Base-by-base conservation (phyloP, 2,888 invertebrate genomes). In the Aproaerema taeniolella region DNA sequence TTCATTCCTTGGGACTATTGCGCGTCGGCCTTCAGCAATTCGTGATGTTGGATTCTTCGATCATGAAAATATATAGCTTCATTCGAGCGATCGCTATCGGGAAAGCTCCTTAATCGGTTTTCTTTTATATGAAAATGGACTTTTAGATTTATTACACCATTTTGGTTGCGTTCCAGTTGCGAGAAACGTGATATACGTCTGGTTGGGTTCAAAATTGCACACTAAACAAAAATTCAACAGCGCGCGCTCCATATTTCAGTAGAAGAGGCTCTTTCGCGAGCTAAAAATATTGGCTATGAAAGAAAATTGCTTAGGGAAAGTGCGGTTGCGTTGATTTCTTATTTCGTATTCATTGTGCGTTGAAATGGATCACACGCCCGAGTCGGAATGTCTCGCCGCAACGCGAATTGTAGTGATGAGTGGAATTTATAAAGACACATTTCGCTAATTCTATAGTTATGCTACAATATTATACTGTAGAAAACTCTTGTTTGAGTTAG, bases 31-130 rank as follows among this genome's bases (percentile, higher is more conserved):
- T 79, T 76, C 80, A 83, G 73, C 67, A 78, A 72, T 68, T 73
- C 69, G 64, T 71, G 82, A 83, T 85, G 79, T 79, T 72, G 64
- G 73, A 78, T 72, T 69, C 77, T 71, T 83, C 81, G 79, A 83
- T 85, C 83, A 83, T 82, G 85, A 85, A 80, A 86, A 86, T 85
- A 82, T 86, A 85, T 83, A 75, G 85, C 80, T 83, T 79, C 76
- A 77, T 81, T 81, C 80, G 62, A 75, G 66, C 73, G 81, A 86
- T 85, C 77, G 68, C 78, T 83, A 85, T 85, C 85, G 74, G 63
- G 59, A 79, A 81, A 81, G 77, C 83, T 75, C 77, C 80, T 83
- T 85, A 85, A 86, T 85, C 85, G 83, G 75, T 82, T 86, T 85
- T 83, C 82, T 81, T 83, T 81, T 82, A 80, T 81, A 85, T 81